These are phyloP conservation scores for Ramphastos sulfuratus DNA, from an alignment of 2,113 vertebrate species.

Conservation along the genomic window DNA sequence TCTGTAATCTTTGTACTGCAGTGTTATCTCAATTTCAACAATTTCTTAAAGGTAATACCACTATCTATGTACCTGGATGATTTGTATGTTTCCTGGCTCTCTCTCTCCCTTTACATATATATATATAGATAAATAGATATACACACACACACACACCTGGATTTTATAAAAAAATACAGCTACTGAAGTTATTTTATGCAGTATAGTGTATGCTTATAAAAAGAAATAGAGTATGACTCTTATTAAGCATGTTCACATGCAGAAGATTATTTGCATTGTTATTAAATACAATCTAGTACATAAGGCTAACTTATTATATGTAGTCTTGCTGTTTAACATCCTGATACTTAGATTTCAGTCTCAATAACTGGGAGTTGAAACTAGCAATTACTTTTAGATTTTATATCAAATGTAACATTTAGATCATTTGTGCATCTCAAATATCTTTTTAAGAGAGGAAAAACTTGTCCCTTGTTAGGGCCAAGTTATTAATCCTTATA, in stretches of 20 bases:
- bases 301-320: not conserved
- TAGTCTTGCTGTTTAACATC: not conserved
- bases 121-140: no score
- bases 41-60: not conserved
- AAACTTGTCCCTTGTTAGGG: not conserved
- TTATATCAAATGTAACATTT: not conserved
- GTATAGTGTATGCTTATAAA: not conserved
- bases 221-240: not conserved
- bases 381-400: not conserved
- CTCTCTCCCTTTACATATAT: not conserved
- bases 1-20: not conserved
- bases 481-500: not conserved
- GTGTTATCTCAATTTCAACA: not conserved
- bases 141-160: not conserved
- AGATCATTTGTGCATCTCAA: not conserved
- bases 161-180: not conserved
- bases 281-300: not conserved
- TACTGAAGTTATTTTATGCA: not conserved
- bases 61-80: not conserved
- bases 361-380: not conserved
- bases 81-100: not conserved
- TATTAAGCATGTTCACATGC: not conserved
- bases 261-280: not conserved
- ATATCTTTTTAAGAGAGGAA: not conserved
- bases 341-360: not conserved